phyloP scores from a whole-genome alignment of 2,888 invertebrate species.

The Leptinotarsa peninsularis region DNA sequence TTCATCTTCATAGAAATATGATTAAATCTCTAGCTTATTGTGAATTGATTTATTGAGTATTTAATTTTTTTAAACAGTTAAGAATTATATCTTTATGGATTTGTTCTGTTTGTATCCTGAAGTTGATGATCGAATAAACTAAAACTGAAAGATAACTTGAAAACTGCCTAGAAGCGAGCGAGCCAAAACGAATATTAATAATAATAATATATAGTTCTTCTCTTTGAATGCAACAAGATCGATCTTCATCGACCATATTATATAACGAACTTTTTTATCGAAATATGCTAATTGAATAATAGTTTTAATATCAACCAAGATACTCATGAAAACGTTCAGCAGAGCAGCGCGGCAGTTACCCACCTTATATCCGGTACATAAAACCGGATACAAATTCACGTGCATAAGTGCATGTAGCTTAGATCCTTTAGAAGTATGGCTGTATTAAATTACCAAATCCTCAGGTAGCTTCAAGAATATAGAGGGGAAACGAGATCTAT shows the following conservation, averaged over 20 bases:
- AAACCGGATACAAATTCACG: slow-evolving; percentile 52
- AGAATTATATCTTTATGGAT: too few relatives aligned
- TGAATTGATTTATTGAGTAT: too few relatives aligned
- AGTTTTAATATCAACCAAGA: slow-evolving; percentile 21
- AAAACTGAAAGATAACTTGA: not conserved
- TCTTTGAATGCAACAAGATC: not conserved
- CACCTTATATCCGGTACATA: slow-evolving; percentile 57
- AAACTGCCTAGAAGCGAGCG: not conserved
- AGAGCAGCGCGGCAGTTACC: slow-evolving; percentile 47
- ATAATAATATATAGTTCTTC: not conserved
- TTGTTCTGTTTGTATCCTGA: too few relatives aligned
- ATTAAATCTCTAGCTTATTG: too few relatives aligned
- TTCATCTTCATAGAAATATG: too few relatives aligned
- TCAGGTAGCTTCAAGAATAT: slow-evolving; percentile 31
- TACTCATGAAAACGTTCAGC: slow-evolving; percentile 29
- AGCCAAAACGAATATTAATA: not conserved
- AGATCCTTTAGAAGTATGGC: slow-evolving; percentile 37
- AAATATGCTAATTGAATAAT: slow-evolving; percentile 11
- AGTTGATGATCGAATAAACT: too few relatives aligned
- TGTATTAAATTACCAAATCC: slow-evolving; percentile 39
- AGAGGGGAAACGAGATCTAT: slow-evolving; percentile 15
- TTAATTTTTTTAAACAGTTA: too few relatives aligned
- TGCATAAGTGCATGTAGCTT: slow-evolving; percentile 50
- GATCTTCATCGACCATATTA: not conserved
- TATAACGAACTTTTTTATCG: slow-evolving; percentile 10